Evolutionary conservation across 2,113 vertebrate genomes (phyloP), one percentile per base, ranked within the genome.

Genomic region (Chloroceryle aenea): DNA sequence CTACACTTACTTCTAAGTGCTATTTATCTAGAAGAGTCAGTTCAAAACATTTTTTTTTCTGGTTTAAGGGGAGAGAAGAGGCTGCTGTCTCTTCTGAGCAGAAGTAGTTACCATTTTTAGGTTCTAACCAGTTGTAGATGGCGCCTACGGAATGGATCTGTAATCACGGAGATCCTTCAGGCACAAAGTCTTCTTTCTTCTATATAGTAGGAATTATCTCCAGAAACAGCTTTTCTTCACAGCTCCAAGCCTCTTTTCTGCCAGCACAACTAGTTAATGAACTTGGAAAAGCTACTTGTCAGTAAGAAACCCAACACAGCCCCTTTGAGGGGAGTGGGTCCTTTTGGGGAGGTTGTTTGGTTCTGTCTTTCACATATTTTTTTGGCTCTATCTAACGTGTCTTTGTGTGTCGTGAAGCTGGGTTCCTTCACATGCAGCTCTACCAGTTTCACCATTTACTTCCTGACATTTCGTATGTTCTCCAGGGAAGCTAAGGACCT

Each of bases 71-170:
- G 17, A 87, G 69, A 43, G 68, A 75, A 89, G 81, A 69, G 7
- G 10, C 56, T 94, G 40, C 81, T 62, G 53, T 53, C 43, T 82
- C 53, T 92, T 82, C 74, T 73, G 52, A 85, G 77, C 40, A 64
- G 83, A 62, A 83, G 29, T 40, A 71, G 59, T 67, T 95, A 23
- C 58, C 63, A n/a, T 75, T 96, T 94, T 85, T 85, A 87, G 74
- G 50, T 19, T 81, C 66, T 62, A 82, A 75, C 14, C 14, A 81
- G 55, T 72, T 76, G 91, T 90, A 82, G 94, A 90, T 40, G 42
- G 59, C 1, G 12, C 72, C 78, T 93, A 76, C 1, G 4, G 58
- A 56, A 87, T 23, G 74, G 48, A 87, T 74, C 78, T 53, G 40
- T 43, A 78, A 69, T 87, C 66, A 72, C 5, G 4, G 84, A 91